Percentiles rank a stretch among this genome's conserved stretches.
phyloP scores from a whole-genome alignment of 1,140 invertebrate species.

The Aphis gossypii region DNA sequence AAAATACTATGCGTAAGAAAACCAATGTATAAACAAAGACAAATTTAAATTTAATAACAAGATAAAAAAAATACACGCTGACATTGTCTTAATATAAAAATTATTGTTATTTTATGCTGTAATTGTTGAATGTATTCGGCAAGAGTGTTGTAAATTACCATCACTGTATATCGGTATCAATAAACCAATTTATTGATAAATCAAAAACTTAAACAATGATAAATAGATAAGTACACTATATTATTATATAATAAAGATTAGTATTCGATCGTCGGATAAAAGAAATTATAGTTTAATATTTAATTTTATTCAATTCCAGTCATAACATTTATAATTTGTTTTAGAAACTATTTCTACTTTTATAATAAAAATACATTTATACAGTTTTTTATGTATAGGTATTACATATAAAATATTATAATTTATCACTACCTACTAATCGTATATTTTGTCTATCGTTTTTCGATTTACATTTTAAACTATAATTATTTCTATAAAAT shows the following conservation, averaged over 20 bases:
- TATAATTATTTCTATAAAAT: not conserved
- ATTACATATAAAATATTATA: not conserved
- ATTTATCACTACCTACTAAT: not conserved
- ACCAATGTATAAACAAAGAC: not conserved
- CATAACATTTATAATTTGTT: not conserved
- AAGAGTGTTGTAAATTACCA: not conserved
- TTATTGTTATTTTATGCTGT: too few relatives aligned
- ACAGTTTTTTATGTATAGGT: not conserved
- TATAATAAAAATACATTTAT: slow-evolving; percentile 6
- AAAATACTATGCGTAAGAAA: not conserved
- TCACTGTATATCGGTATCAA: not conserved
- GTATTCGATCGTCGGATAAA: not conserved
- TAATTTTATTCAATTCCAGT: slow-evolving; percentile 9
- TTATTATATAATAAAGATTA: not conserved
- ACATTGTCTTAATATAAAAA: too few relatives aligned
- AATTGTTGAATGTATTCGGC: not conserved
- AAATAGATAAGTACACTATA: not conserved
- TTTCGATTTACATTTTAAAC: not conserved
- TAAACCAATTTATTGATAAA: not conserved
- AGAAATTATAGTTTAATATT: not conserved
- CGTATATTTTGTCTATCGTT: not conserved
- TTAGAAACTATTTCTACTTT: not conserved
- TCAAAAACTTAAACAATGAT: not conserved
- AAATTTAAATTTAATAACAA: not conserved
- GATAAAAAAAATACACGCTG: too few relatives aligned